Evolutionary conservation across 2,113 vertebrate genomes (phyloP).

Genomic region (Ictalurus furcatus): DNA sequence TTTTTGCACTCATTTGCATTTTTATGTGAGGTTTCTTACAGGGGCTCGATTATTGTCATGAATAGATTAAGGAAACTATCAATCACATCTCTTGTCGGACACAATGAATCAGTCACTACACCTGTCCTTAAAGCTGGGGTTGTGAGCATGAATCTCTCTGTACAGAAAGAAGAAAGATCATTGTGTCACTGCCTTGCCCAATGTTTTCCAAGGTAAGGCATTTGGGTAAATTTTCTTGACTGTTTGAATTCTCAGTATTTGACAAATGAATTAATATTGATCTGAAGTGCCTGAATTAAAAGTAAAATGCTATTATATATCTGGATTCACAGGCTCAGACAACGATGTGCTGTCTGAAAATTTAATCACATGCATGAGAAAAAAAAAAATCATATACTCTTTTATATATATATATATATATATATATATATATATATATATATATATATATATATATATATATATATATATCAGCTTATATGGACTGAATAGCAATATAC

Average conservation of each 20-base stretch:
- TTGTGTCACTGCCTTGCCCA: conserved; percentile 5
- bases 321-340: neutral
- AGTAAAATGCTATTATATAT: neutral
- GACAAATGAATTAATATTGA: neutral
- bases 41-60: conserved; percentile 67
- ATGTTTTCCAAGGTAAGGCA: conserved; percentile 40
- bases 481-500: neutral
- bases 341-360: neutral
- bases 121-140: conserved; percentile 62
- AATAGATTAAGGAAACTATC: conserved; percentile 76
- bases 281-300: neutral
- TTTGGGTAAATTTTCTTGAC: neutral
- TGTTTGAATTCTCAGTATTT: neutral
- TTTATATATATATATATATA: too few relatives aligned
- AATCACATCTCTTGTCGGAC: conserved; percentile 68
- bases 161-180: conserved; percentile 23
- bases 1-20: conserved; percentile 73
- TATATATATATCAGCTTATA: neutral
- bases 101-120: conserved; percentile 66
- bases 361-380: neutral
- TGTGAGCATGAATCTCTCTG: conserved; percentile 54
- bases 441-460: too few relatives aligned
- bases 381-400: neutral
- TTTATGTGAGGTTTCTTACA: conserved; percentile 74
- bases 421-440: too few relatives aligned